Conservation (phyloP, 2,797 vertebrate genomes). For the Sebastes hubbsi region DNA sequence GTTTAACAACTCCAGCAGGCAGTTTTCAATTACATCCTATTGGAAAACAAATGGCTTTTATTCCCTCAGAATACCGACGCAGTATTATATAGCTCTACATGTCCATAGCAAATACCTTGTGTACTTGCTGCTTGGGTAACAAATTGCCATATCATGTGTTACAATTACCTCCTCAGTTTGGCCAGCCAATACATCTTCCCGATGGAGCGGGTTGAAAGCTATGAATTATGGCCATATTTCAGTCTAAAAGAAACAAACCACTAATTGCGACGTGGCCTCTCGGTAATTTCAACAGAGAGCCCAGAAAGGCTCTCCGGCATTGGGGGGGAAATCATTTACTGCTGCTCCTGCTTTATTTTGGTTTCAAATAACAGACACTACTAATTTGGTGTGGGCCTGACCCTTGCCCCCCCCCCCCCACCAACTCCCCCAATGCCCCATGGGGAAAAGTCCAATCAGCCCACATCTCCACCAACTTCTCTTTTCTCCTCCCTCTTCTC, state of each 20-base stretch:
- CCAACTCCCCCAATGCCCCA: constrained; percentile 64
- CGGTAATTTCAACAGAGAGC: constrained; percentile 81
- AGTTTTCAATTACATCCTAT: constrained; percentile 72
- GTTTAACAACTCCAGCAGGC: constrained; percentile 62
- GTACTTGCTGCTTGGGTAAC: constrained; percentile 82
- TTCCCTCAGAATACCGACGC: constrained; percentile 32
- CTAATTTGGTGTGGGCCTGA: constrained; percentile 91
- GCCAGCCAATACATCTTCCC: constrained; percentile 79
- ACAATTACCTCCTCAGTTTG: constrained; percentile 81
- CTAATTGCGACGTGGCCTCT: constrained; percentile 88
- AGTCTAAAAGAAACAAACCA: constrained; percentile 88
- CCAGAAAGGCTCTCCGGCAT: constrained; percentile 79
- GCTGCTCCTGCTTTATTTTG: constrained; percentile 91
- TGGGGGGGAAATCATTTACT: constrained; percentile 86
- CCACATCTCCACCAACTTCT: constrained; percentile 70
- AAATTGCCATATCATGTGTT: constrained; percentile 88
- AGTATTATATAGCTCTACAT: constrained; percentile 54
- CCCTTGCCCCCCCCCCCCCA: constrained; percentile 78
- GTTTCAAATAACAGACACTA: constrained; percentile 93
- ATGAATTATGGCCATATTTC: constrained; percentile 90
- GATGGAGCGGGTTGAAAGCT: constrained; percentile 85
- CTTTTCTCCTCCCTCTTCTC: constrained; percentile 20
- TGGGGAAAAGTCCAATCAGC: constrained; percentile 90
- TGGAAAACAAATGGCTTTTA: constrained; percentile 77
- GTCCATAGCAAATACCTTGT: constrained; percentile 81